Evolutionary conservation across 1,140 invertebrate genomes (phyloP), one percentile per base, ranked within the genome.

Genomic region (Geopemphigus sp.): DNA sequence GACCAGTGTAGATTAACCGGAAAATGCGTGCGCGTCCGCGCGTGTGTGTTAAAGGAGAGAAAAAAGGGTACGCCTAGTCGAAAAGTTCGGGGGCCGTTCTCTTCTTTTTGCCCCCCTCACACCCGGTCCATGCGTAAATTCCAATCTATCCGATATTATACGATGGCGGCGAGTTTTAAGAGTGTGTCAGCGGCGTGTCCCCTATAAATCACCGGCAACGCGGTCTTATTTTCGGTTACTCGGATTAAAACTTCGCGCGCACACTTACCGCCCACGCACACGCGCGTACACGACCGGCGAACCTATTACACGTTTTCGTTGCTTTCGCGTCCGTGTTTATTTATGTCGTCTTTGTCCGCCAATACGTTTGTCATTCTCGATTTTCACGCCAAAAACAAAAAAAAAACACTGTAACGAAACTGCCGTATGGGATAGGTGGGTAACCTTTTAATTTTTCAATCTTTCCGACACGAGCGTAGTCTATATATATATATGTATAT

Each of bases 141-240:
- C 39, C 64, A 68, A 68, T 68, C 22, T 68, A 68, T 68, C 24
- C 14, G 64, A 68, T 68, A 68, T 68, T 68, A 68, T 68, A 47
- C n/a, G 32, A 10, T 2, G 5, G 64, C 39, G 14, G 64, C n/a
- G 17, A 22, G 39, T 68, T 47, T 1, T 15, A 32, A n/a, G n/a
- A n/a, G n/a, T n/a, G n/a, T 73, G 70, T 73, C 47, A 39, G 8
- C n/a, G 19, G 12, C 54, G 54, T 54, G 19, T 73, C 70, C 29
- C 70, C 50, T 6, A 56, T 73, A 73, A 73, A 73, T 73, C 70
- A 73, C 70, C 10, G 1, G n/a, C 0, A 53, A 54, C 54, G n/a
- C n/a, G 24, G 53, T 56, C 54, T 54, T 73, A 56, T 73, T 73
- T 73, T 32, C 54, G 53, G 39, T 45, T 68, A 45, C 64, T 47